Percentiles rank a stretch among this genome's conserved stretches.
phyloP scores from a whole-genome alignment of 2,888 invertebrate species.

The Philhelius pedissequus region DNA sequence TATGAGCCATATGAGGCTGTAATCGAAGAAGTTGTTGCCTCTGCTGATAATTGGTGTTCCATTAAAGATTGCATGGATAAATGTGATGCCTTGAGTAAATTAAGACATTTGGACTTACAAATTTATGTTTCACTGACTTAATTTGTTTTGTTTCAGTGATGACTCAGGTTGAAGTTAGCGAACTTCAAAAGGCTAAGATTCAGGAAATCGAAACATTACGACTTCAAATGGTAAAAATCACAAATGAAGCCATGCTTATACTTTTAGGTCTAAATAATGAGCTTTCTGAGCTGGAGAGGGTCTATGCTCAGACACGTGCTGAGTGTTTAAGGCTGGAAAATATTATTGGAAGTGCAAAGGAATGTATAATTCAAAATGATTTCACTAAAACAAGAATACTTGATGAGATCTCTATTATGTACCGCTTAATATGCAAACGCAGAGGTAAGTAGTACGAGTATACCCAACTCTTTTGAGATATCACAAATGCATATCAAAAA shows the following conservation, averaged over 20 bases:
- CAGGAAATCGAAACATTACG: slow-evolving; percentile 76
- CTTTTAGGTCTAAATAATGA: slow-evolving; percentile 77
- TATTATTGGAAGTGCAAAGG: slow-evolving; percentile 74
- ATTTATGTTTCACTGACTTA: neutral
- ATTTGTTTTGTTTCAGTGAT: slow-evolving; percentile 72
- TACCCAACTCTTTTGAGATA: neutral
- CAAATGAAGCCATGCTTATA: slow-evolving; percentile 75
- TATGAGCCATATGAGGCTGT: slow-evolving; percentile 76
- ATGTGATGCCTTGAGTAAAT: slow-evolving; percentile 78
- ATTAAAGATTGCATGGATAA: slow-evolving; percentile 77
- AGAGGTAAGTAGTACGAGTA: neutral
- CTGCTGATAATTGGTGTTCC: slow-evolving; percentile 74
- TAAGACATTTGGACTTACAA: neutral
- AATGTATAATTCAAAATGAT: slow-evolving; percentile 72
- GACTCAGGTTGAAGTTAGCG: slow-evolving; percentile 76
- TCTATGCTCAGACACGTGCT: slow-evolving; percentile 73
- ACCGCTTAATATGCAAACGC: slow-evolving; percentile 72
- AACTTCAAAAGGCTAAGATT: slow-evolving; percentile 72
- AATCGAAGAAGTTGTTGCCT: slow-evolving; percentile 74
- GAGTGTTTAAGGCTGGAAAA: slow-evolving; percentile 77
- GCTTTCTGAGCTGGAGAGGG: slow-evolving; percentile 75
- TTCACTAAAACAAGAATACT: slow-evolving; percentile 65
- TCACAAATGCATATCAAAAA: too few relatives aligned
- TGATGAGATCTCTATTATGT: slow-evolving; percentile 75
- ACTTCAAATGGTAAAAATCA: slow-evolving; percentile 75